A percentile compares a stretch with the other conserved stretches of the same genome.
These are phyloP conservation scores for Spilogale gracilis DNA, from an alignment of 2,113 vertebrate genomes.

Conservation along the genomic window DNA sequence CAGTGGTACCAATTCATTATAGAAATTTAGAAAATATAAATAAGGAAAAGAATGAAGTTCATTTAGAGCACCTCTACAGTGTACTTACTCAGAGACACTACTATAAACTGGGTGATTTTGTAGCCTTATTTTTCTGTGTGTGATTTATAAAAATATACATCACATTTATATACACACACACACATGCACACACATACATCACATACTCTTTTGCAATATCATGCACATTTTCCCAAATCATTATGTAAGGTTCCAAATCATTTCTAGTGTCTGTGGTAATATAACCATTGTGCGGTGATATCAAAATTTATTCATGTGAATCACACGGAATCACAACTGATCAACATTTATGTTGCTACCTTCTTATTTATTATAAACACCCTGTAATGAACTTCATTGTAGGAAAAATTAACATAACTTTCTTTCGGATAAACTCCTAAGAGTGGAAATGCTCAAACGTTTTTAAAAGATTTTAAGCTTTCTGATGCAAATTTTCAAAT, in stretches of 20 bases:
- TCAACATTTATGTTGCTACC: not conserved
- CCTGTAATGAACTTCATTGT: not conserved
- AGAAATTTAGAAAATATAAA: slow-evolving; percentile 35
- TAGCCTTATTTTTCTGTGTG: not conserved
- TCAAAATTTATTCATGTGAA: slow-evolving; percentile 13
- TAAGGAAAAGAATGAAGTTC: not conserved
- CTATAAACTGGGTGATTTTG: not conserved
- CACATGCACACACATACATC: not conserved
- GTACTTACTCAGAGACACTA: not conserved
- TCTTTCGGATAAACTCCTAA: not conserved
- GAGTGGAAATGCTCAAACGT: not conserved
- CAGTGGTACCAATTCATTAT: not conserved
- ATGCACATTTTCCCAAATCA: not conserved
- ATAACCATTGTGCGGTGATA: not conserved
- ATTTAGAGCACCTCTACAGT: not conserved
- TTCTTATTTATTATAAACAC: slow-evolving; percentile 11
- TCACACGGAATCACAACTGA: slow-evolving; percentile 38
- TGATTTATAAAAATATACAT: slow-evolving; percentile 41
- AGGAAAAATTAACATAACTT: slow-evolving; percentile 7
- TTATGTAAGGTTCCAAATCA: slow-evolving; percentile 40
- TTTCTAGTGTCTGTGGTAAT: not conserved
- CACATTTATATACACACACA: not conserved
- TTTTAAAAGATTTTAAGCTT: not conserved
- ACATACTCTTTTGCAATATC: not conserved
- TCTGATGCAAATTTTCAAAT: slow-evolving; percentile 22